Evolutionary conservation across 2,797 vertebrate species (phyloP), one percentile per base, ranked within the genome.

Genomic region (Chaunax sp.): DNA sequence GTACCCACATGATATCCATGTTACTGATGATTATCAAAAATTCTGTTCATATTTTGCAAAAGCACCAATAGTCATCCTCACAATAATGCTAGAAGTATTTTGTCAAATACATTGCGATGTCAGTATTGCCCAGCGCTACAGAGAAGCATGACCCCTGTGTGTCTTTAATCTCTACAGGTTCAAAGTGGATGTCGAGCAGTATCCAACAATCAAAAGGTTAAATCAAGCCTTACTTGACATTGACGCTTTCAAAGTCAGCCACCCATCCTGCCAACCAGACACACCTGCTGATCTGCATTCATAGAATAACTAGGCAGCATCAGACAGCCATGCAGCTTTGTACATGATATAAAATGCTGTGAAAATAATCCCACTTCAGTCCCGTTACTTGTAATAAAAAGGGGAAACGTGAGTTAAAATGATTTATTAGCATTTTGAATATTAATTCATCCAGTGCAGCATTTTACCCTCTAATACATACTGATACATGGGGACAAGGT

Each of bases 231-330:
- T 99, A 63, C 28, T 93, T 55, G 90, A 96, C 76, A 77, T 96
- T 28, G 95, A 98, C 23, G 96, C 96, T 28, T 99, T 99, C 89
- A 94, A 94, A 86, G 88, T 78, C 64, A 96, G 93, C 85, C 96
- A 98, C 80, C 97, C 98, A 6, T 93, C 92, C 18, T 74, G 71
- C 44, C 98, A 99, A 87, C 97, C 96, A 8, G 98, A 99, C 74
- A 97, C 97, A 12, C 98, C 98, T 5, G 78, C 87, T 4, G 96
- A 98, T 58, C 66, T 97, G 59, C 77, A 50, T 70, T 78, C 90
- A 25, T 98, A 92, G 79, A 88, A 18, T 23, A 19, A 9, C 49
- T 58, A 12, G 1, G 11, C 44, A n/a, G 43, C 26, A 28, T 46
- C 13, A 50, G 13, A 30, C 20, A 26, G 9, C 18, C 13, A 38